Percentiles rank a stretch among this genome's conserved stretches.
phyloP scores from a whole-genome alignment of 2,113 vertebrate species.

The Larimichthys polyactis region DNA sequence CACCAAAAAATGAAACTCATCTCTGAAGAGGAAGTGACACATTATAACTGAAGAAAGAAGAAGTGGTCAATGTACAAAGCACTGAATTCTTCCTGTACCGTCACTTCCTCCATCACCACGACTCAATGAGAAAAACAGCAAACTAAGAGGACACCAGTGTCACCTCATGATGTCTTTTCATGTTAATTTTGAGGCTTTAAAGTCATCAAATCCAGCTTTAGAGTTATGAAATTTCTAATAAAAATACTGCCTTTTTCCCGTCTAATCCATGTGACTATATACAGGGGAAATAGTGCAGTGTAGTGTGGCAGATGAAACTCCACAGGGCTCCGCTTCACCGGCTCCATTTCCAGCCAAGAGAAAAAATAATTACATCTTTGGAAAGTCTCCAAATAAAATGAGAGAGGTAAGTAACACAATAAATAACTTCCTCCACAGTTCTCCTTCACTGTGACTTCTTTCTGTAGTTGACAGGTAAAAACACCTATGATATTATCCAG shows the following conservation, averaged over 20 bases:
- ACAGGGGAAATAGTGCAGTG: conserved; percentile 2
- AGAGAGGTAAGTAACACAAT: conserved; percentile 19
- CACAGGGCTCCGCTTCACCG: conserved; percentile 47
- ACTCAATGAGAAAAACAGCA: not conserved
- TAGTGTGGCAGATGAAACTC: conserved; percentile 40
- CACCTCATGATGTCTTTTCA: not conserved
- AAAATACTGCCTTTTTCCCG: not conserved
- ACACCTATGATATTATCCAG: conserved; percentile 26
- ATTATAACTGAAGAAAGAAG: not conserved
- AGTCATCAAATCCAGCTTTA: not conserved
- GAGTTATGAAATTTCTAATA: conserved; percentile 1
- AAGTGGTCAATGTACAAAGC: not conserved
- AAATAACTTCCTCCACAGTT: conserved; percentile 3
- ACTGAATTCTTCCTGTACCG: not conserved
- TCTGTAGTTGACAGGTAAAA: conserved; percentile 25
- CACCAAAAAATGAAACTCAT: not conserved
- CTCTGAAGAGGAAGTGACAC: too few relatives aligned
- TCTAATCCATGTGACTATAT: not conserved
- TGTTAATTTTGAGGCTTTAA: conserved; percentile 4
- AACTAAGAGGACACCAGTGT: not conserved
- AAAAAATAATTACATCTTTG: conserved; percentile 57
- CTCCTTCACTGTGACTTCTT: conserved; percentile 4
- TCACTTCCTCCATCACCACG: not conserved
- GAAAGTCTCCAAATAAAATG: conserved; percentile 36
- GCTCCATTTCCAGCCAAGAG: conserved; percentile 49